Evolutionary conservation across 2,888 invertebrate genomes (phyloP).

Genomic region (Netelia virgata): DNA sequence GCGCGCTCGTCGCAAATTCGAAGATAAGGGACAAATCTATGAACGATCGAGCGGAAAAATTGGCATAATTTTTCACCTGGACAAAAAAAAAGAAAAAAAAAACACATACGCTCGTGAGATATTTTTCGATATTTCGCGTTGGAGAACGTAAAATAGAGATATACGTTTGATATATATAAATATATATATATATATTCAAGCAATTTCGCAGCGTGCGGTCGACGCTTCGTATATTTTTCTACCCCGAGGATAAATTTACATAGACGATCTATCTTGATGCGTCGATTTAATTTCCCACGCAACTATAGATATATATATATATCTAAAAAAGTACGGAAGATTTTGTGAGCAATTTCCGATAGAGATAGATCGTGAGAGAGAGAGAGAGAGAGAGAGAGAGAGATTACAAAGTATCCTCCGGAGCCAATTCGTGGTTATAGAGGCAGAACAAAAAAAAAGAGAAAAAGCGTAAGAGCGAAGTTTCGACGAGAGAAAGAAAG

Average conservation of each 20-base stretch:
- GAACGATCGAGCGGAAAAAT: slow-evolving; percentile 1
- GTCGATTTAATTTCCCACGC: slow-evolving; percentile 28
- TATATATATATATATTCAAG: slow-evolving; percentile 27
- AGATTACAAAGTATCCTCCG: slow-evolving; percentile 17
- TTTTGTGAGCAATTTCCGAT: slow-evolving; percentile 18
- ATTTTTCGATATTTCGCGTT: slow-evolving; percentile 14
- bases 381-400: neutral
- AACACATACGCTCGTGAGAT: neutral
- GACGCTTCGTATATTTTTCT: slow-evolving; percentile 71
- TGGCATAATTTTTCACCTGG: neutral
- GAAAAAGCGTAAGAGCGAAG: neutral
- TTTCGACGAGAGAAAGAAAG: neutral
- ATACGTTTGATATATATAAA: neutral
- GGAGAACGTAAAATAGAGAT: neutral
- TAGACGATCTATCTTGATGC: slow-evolving; percentile 34
- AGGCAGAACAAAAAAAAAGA: neutral
- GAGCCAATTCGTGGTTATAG: neutral
- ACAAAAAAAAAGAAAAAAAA: neutral
- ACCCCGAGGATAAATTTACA: slow-evolving; percentile 61
- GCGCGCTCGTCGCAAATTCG: slow-evolving; percentile 17
- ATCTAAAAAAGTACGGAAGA: neutral
- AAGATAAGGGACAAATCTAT: slow-evolving; percentile 1
- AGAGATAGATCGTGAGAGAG: neutral
- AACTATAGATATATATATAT: slow-evolving; percentile 1
- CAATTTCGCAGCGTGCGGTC: slow-evolving; percentile 68